A percentile compares a stretch with the other conserved stretches of the same genome.
Conservation (phyloP, 2,113 vertebrate species). For the Neotoma lepida region DNA sequence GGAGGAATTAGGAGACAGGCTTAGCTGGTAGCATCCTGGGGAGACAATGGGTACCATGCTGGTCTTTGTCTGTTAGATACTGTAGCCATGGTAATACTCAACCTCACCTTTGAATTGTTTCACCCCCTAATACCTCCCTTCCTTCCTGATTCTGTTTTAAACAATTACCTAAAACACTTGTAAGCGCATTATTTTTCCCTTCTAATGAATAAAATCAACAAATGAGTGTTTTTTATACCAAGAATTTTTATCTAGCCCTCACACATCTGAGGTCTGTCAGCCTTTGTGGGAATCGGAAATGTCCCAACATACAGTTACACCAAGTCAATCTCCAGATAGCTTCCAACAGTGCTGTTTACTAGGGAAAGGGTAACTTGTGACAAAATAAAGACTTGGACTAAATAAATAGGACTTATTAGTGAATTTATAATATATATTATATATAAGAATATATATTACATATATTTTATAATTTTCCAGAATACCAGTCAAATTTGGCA, state of each 20-base stretch:
- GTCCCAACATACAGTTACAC: not conserved
- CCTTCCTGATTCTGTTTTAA: slow-evolving; percentile 79
- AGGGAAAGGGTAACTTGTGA: not conserved
- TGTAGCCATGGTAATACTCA: not conserved
- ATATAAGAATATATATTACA: not conserved
- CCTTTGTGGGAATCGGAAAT: not conserved
- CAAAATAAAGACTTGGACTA: slow-evolving; percentile 17
- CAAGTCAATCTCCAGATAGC: not conserved
- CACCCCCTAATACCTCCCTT: slow-evolving; percentile 77
- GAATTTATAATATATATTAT: not conserved
- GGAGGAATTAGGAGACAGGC: not conserved
- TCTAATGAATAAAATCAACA: not conserved
- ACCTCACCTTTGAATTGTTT: slow-evolving; percentile 14
- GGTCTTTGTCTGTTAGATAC: not conserved
- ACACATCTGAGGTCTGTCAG: not conserved
- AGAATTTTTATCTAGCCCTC: slow-evolving; percentile 10
- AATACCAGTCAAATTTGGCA: not conserved
- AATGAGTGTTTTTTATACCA: not conserved
- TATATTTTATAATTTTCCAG: slow-evolving; percentile 7
- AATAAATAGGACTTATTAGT: slow-evolving; percentile 11
- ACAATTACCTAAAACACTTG: slow-evolving; percentile 77
- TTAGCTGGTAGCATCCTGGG: not conserved
- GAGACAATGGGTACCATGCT: not conserved
- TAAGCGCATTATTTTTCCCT: slow-evolving; percentile 79
- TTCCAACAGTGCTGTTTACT: not conserved